Evolutionary conservation across 1,140 invertebrate genomes (phyloP), one percentile per base, ranked within the genome.

Genomic region (Solen grandis): DNA sequence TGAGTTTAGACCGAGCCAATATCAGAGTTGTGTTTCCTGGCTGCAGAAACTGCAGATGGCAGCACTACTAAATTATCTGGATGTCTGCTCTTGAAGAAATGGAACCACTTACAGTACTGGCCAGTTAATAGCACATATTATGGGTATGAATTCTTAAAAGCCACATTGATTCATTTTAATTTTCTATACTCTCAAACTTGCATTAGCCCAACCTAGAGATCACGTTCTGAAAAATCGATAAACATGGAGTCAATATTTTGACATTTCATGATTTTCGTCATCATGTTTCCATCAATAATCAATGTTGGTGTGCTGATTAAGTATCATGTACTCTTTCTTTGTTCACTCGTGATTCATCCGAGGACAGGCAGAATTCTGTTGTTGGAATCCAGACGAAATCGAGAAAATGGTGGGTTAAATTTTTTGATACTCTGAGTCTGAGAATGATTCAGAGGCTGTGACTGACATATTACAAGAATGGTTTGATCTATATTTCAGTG

Each of bases 41-140:
- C 50, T 76, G 73, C 73, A 50, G 73, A 76, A 76, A 65, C 73
- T 54, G 70, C 54, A 76, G 73, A 76, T 76, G 73, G 73, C 73
- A 76, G 73, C 73, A 76, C 73, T 62, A 25, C 38, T 50, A 46
- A 46, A 46, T 46, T 46, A 46, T 46, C 41, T 19, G 8, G 41
- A 46, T 46, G 41, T 46, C 41, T 46, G 41, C 41, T 10, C 8
- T 19, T 46, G 19, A 19, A 46, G 41, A 8, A 46, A 10, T 19
- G 41, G n/a, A n/a, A n/a, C n/a, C n/a, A n/a, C n/a, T n/a, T n/a
- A n/a, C n/a, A n/a, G n/a, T n/a, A n/a, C n/a, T n/a, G n/a, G n/a
- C n/a, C n/a, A n/a, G n/a, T n/a, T n/a, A n/a, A n/a, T n/a, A n/a
- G n/a, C n/a, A n/a, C n/a, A n/a, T n/a, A n/a, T n/a, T 46, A 46